phyloP scores from a whole-genome alignment of 2,797 vertebrate genomes.

The Huso huso region DNA sequence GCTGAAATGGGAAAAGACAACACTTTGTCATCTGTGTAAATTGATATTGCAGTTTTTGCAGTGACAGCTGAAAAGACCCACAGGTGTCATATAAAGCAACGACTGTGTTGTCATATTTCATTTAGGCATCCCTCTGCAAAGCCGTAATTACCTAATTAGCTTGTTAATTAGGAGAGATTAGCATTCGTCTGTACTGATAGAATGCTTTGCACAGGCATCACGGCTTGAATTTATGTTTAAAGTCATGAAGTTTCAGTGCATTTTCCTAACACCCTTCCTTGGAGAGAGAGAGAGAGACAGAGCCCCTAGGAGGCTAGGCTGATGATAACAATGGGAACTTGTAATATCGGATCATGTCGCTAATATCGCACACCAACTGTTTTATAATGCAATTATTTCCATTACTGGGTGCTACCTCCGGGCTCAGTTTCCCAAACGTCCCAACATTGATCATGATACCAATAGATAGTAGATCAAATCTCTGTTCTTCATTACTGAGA shows the following conservation, averaged over 20 bases:
- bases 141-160: constrained; percentile 99
- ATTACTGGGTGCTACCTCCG: no score
- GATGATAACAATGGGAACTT: not conserved
- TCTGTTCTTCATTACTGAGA: no score
- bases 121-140: constrained; percentile 99
- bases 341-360: no score
- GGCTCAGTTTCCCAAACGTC: no score
- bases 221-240: constrained; percentile 64
- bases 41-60: constrained; percentile 73
- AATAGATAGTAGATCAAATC: no score
- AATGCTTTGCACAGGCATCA: constrained; percentile 89
- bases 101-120: constrained; percentile 99
- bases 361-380: no score
- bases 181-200: constrained; percentile 95
- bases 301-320: constrained; percentile 5
- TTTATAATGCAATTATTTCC: no score
- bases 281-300: constrained; percentile 1
- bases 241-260: constrained; percentile 61
- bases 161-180: constrained; percentile 99
- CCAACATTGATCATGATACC: no score
- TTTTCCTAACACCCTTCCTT: constrained; percentile 39
- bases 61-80: constrained; percentile 97
- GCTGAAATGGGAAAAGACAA: constrained; percentile 75
- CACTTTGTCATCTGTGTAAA: constrained; percentile 88
- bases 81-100: constrained; percentile 97